These are phyloP conservation scores for Myoxocephalus aenaeus DNA, from an alignment of 2,797 vertebrate species.

Conservation along the genomic window DNA sequence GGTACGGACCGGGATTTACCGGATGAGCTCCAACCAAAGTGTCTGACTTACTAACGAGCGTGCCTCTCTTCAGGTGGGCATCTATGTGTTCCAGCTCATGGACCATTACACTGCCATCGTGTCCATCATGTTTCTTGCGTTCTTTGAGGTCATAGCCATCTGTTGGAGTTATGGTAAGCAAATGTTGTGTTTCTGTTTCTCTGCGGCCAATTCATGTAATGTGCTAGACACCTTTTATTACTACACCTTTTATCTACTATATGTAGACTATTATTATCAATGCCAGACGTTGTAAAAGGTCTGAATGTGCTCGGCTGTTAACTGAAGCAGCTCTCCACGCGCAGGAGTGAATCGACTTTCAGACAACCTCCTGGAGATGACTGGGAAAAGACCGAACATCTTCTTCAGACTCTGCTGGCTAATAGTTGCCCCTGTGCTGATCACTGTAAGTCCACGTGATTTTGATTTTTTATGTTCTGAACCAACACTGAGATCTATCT, in stretches of 20 bases:
- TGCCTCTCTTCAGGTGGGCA: conserved; percentile 77
- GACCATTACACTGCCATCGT: conserved; percentile 88
- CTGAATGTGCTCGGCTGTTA: not conserved
- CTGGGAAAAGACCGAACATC: conserved; percentile 73
- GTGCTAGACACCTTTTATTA: too few species aligned
- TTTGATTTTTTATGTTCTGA: not conserved
- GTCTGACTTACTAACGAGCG: conserved; percentile 1
- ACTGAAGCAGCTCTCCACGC: conserved; percentile 1
- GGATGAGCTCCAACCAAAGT: not conserved
- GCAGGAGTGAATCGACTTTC: conserved; percentile 81
- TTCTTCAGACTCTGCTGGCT: conserved; percentile 83
- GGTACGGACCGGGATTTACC: conserved; percentile 61
- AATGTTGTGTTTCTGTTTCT: not conserved
- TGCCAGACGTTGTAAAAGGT: not conserved
- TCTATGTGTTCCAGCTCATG: conserved; percentile 87
- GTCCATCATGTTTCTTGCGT: conserved; percentile 85
- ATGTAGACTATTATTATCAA: not conserved
- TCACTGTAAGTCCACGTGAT: conserved; percentile 71
- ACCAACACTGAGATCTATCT: not conserved
- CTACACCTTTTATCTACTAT: too few species aligned
- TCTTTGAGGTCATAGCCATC: conserved; percentile 84
- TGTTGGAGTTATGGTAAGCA: conserved; percentile 84
- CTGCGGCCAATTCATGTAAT: not conserved
- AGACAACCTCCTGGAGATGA: conserved; percentile 82
- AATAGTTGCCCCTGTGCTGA: conserved; percentile 75